Evolutionary conservation across 2,113 vertebrate species (phyloP).

Genomic region (Seriola aureovittata): DNA sequence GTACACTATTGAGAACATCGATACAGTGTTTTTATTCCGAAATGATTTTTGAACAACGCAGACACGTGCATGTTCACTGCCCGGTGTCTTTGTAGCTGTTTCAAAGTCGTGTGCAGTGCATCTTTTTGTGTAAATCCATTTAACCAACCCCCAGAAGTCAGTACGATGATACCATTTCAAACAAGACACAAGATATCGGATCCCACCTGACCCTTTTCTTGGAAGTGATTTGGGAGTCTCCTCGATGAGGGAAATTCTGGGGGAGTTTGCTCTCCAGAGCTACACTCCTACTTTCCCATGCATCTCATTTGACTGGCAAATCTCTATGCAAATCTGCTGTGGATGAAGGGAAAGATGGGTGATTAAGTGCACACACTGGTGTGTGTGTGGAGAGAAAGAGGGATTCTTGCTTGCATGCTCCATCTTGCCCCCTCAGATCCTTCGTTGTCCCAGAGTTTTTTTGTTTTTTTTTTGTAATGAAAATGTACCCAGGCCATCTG

Average conservation of each 20-base stretch:
- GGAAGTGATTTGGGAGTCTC: slow-evolving; percentile 43
- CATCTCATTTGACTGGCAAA: slow-evolving; percentile 79
- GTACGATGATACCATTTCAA: not conserved
- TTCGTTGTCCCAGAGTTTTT: not conserved
- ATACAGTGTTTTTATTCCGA: not conserved
- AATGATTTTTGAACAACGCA: not conserved
- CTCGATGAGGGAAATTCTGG: slow-evolving; percentile 59
- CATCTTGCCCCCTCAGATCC: slow-evolving; percentile 48
- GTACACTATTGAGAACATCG: not conserved
- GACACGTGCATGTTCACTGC: not conserved
- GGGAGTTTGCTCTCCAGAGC: slow-evolving; percentile 42
- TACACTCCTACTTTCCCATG: slow-evolving; percentile 36
- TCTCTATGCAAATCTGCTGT: slow-evolving; percentile 71
- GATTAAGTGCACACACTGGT: slow-evolving; percentile 27
- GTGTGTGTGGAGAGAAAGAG: not conserved
- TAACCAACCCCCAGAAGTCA: not conserved
- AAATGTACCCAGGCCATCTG: slow-evolving; percentile 25
- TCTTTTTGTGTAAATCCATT: not conserved
- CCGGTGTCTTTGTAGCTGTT: not conserved
- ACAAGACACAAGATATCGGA: not conserved
- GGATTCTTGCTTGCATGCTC: slow-evolving; percentile 38
- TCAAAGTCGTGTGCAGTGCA: not conserved
- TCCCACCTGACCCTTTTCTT: slow-evolving; percentile 21
- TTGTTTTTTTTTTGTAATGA: slow-evolving; percentile 11
- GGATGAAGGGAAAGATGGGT: slow-evolving; percentile 11